Conservation (phyloP, 1,140 invertebrate species). For the Bicyclus anynana region DNA sequence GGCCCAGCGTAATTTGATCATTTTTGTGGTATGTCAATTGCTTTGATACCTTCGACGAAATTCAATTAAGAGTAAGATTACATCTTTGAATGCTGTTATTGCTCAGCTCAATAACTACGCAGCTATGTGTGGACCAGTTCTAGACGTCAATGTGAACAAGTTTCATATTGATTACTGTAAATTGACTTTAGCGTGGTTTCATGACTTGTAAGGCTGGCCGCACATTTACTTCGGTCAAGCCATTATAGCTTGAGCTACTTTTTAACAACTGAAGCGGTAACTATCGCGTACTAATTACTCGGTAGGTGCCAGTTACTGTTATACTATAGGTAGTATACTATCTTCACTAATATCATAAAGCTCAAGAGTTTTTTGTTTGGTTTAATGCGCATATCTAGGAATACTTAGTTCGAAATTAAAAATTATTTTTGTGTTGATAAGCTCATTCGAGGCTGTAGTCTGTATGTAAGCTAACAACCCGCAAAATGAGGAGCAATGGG, state of each 20-base stretch:
- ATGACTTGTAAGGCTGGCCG: slow-evolving; percentile 55
- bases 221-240: no score
- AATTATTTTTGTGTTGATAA: no score
- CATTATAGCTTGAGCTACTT: no score
- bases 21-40: slow-evolving; percentile 6
- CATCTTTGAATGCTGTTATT: slow-evolving; percentile 17
- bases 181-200: slow-evolving; percentile 45
- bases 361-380: no score
- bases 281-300: no score
- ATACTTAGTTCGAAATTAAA: no score
- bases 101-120: slow-evolving; percentile 17
- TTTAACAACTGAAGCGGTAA: no score
- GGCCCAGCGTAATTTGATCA: not conserved
- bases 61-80: slow-evolving; percentile 12
- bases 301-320: slow-evolving; percentile 58
- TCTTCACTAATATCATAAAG: no score
- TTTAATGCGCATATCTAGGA: no score
- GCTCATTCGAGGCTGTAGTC: no score
- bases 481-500: no score
- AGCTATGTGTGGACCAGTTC: slow-evolving; percentile 36
- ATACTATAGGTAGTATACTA: slow-evolving; percentile 52
- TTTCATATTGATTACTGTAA: slow-evolving; percentile 54
- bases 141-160: slow-evolving; percentile 41
- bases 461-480: no score
- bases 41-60: slow-evolving; percentile 6